phyloP scores from a whole-genome alignment of 2,888 invertebrate species.

The Mimumesa dahlbomi region DNA sequence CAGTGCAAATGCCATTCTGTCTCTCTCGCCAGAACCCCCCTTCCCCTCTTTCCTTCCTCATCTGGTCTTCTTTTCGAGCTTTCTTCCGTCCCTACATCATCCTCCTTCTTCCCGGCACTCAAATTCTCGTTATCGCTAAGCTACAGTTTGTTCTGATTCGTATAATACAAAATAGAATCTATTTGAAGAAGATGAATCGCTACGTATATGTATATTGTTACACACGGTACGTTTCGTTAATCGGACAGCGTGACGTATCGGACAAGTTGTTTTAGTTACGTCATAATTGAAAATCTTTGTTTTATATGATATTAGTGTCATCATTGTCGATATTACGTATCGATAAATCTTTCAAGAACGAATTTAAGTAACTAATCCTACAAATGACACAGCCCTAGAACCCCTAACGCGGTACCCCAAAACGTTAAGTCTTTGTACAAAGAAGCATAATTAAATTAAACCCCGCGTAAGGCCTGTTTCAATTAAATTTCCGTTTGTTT shows the following conservation, averaged over 20 bases:
- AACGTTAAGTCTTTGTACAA: not conserved
- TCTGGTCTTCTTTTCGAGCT: slow-evolving; percentile 23
- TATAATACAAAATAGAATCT: slow-evolving; percentile 41
- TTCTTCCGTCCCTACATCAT: slow-evolving; percentile 28
- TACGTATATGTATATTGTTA: not conserved
- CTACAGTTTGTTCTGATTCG: slow-evolving; percentile 60
- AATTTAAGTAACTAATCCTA: too few species aligned
- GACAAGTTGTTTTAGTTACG: too few species aligned
- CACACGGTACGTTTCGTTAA: too few species aligned
- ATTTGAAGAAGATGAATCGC: slow-evolving; percentile 9
- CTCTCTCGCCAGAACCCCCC: slow-evolving; percentile 41
- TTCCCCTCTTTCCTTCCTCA: slow-evolving; percentile 2
- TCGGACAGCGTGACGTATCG: too few species aligned
- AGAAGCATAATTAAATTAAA: slow-evolving; percentile 9
- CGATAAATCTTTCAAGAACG: too few species aligned
- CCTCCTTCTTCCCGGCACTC: slow-evolving; percentile 31
- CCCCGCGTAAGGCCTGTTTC: not conserved
- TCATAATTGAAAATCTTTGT: too few species aligned
- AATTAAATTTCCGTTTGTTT: slow-evolving; percentile 9
- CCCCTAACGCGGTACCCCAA: not conserved
- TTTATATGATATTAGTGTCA: too few species aligned
- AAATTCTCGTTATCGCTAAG: slow-evolving; percentile 62
- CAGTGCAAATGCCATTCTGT: slow-evolving; percentile 70
- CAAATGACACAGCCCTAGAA: not conserved
- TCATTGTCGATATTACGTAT: too few species aligned